Evolutionary conservation across 2,113 vertebrate genomes (phyloP), one percentile per base, ranked within the genome.

Genomic region (Thunnus maccoyii): DNA sequence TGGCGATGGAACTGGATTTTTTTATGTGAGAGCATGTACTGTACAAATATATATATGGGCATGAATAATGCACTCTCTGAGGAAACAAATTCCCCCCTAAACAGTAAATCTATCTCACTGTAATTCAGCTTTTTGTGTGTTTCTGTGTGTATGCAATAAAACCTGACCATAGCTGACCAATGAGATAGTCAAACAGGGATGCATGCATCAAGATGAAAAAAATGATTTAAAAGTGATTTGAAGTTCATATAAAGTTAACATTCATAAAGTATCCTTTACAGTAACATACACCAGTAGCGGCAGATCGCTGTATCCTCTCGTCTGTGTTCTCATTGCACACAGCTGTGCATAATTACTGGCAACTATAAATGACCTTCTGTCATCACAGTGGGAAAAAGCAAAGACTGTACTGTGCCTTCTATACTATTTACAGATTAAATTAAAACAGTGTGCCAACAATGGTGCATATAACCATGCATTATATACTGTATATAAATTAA

Each of bases 331-430:
- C 74, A 52, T n/a, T 27, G 46, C n/a, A 61, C 58, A 66, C 55
- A 79, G 47, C 48, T 79, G 71, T 72, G 55, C 61, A 63, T 68
- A 63, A 80, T 69, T 70, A 60, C 25, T 70, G 36, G 13, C 32
- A 81, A 61, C 32, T 22, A 54, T 57, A 55, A 72, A 65, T 17
- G 12, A 50, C 50, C 56, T 79, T 54, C 36, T 76, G 66, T 72
- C 70, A 66, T 83, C 62, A 57, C 61, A 62, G 18, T 47, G 46
- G 3, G 54, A 60, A 71, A 73, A 36, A 69, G 14, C 44, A 3
- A n/a, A 62, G 16, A 22, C 47, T 68, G 14, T 13, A 13, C 3
- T 10, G 18, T 25, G 18, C 8, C 5, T 65, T 65, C 50, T 32
- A 17, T 2, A 12, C 9, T 2, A 30, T 36, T 46, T 52, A 17